phyloP scores from a whole-genome alignment of 2,797 vertebrate genomes.

The Peromyscus nudipes region DNA sequence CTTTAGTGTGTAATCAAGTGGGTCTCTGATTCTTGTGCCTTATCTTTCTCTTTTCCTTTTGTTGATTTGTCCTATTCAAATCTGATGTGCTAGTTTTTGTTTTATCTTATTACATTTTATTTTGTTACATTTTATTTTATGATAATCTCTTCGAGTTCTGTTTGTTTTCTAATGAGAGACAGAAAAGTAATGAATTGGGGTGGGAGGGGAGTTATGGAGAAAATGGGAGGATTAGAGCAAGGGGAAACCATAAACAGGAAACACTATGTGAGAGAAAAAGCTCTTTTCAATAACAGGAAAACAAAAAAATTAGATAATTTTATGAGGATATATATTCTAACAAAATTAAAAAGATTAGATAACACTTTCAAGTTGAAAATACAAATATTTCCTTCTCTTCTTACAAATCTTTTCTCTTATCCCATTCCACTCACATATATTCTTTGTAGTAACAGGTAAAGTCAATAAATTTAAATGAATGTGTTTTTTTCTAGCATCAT shows the following conservation, averaged over 20 bases:
- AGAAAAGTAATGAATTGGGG: not conserved
- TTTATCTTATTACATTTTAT: not conserved
- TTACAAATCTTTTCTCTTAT: not conserved
- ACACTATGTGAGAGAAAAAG: not conserved
- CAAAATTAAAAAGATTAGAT: not conserved
- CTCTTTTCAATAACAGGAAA: not conserved
- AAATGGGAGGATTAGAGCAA: no score
- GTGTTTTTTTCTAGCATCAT: not conserved
- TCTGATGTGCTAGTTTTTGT: not conserved
- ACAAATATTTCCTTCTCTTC: not conserved
- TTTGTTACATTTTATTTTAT: not conserved
- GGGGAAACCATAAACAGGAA: not conserved
- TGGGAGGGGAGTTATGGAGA: not conserved
- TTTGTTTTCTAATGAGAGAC: not conserved
- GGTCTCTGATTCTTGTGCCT: not conserved
- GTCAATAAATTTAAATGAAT: not conserved
- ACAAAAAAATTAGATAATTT: not conserved
- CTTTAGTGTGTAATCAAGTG: not conserved
- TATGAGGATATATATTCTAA: not conserved
- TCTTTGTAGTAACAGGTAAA: constrained; percentile 5
- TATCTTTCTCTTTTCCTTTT: not conserved
- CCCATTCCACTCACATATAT: not conserved
- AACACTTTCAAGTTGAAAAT: not conserved
- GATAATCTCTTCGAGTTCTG: not conserved
- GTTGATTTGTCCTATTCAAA: not conserved